Base-by-base conservation (phyloP, 2,797 vertebrate species). In the Uromys caudimaculatus region DNA sequence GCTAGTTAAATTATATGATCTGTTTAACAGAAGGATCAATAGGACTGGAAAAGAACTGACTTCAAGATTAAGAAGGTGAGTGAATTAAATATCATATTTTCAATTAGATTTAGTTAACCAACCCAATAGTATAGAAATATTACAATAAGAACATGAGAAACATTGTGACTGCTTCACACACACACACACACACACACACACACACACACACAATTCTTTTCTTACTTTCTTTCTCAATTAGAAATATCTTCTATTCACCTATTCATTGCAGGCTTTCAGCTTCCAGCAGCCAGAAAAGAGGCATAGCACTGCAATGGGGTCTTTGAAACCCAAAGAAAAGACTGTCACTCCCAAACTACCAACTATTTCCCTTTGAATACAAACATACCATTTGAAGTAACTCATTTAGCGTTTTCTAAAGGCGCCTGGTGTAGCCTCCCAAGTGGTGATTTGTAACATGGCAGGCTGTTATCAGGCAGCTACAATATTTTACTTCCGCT, bases 371-470 rank as follows among this genome's bases (percentile, higher is more conserved):
- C 82, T 95, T 93, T 96, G 89, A 93, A 95, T 97, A 76, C 93
- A 97, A 90, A 97, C 91, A 29, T 87, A 95, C 60, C 35, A 95
- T 97, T 98, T 97, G 93, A 96, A 69, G 93, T 97, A 97, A 98
- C 90, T 97, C 92, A 95, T 88, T 91, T 64, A 85, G 87, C 82
- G 88, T 95, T 52, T 47, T 97, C 89, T 97, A 97, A 97, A 94
- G 93, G 75, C 38, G 97, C 82, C 86, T 94, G 96, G 96, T 96
- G 85, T 86, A 77, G 38, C 17, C 69, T 85, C 89, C 93, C 84
- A 98, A 98, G 88, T 97, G 95, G 95, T 95, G 78, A 92, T 95
- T 95, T 97, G 77, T 97, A 97, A 97, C 79, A 79, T 96, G 94
- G 96, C 96, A 97, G 92, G 96, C 88, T 97, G 96, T 92, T 97